These are phyloP conservation scores for Furcula furcula DNA, from an alignment of 2,888 invertebrate genomes.

Conservation along the genomic window DNA sequence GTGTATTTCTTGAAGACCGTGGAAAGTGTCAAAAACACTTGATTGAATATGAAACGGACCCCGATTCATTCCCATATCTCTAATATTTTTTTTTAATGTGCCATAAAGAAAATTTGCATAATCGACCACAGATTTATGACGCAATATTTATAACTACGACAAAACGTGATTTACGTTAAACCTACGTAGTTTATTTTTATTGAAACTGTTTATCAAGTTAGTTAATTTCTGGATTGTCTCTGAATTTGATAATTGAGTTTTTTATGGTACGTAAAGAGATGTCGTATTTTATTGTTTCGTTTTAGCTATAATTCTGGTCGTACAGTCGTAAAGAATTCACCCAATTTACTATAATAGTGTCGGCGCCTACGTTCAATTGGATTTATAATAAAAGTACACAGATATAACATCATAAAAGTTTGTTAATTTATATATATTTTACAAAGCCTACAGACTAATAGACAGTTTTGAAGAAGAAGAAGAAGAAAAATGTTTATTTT, in stretches of 20 bases:
- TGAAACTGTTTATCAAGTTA: constrained; percentile 14
- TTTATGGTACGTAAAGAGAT: background rate
- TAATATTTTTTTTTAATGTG: constrained; percentile 45
- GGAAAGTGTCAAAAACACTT: too few relatives aligned
- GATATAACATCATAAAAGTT: too few relatives aligned
- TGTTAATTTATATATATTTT: too few relatives aligned
- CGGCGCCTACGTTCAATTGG: background rate
- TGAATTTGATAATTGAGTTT: constrained; percentile 2
- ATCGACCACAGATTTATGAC: constrained; percentile 39
- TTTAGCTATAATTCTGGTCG: background rate
- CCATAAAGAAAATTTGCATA: constrained; percentile 48
- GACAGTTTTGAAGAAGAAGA: too few relatives aligned
- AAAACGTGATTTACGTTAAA: constrained; percentile 45
- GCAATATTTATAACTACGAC: constrained; percentile 43
- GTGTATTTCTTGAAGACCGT: too few relatives aligned
- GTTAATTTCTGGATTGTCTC: constrained; percentile 19
- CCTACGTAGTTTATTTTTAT: constrained; percentile 37
- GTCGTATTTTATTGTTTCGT: background rate
- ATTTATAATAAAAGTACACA: too few relatives aligned
- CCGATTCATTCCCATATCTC: constrained; percentile 32
- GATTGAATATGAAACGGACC: constrained; percentile 31
- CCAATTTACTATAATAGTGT: background rate
- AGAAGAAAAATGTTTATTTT: too few relatives aligned
- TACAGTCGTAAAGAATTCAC: background rate
- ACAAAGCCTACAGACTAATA: too few relatives aligned